Evolutionary conservation across 2,888 invertebrate genomes (phyloP), one percentile per base, ranked within the genome.

Genomic region (Sepioteuthis lessoniana): DNA sequence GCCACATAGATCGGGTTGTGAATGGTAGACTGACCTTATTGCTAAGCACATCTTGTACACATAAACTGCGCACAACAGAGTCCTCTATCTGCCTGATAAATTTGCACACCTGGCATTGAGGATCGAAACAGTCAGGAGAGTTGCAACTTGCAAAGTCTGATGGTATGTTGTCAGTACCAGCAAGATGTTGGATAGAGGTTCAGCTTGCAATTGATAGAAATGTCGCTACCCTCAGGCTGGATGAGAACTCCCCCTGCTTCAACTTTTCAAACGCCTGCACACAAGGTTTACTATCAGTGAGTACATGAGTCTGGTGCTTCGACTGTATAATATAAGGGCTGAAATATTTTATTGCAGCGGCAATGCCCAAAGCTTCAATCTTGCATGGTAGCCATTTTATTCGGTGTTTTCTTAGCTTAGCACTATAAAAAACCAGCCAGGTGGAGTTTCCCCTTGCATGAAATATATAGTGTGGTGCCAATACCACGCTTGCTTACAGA

Each of bases 261-360:
- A 95, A 93, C 60, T 95, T 96, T 35, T 95, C 95, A 91, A 95
- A 94, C 2, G 95, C 95, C 91, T 95, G 95, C 2, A 95, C 95
- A 94, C 96, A 96, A 25, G 95, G 95, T 76, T 95, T 91, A 91
- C 95, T 95, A 94, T 95, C 95, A 1, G 95, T 95, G 0, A 95
- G 94, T 35, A 95, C 94, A 19, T 55, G 19, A 21, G 55, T 55
- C 19, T 55, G 55, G 25, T n/a, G n/a, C n/a, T n/a, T n/a, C n/a
- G n/a, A n/a, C n/a, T n/a, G n/a, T n/a, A n/a, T n/a, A n/a, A n/a
- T 19, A 55, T 55, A 55, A 2, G 25, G 55, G 55, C 55, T 55
- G 55, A 19, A 55, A 19, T 55, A 19, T 25, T 55, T 55, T 2
- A 55, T 55, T 3, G 19, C 55, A 25, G 21, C 25, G 7, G 25